A percentile compares a stretch with the other conserved stretches of the same genome.
These are phyloP conservation scores for Priapulus caudatus DNA, from an alignment of 2,888 invertebrate species.

Conservation along the genomic window DNA sequence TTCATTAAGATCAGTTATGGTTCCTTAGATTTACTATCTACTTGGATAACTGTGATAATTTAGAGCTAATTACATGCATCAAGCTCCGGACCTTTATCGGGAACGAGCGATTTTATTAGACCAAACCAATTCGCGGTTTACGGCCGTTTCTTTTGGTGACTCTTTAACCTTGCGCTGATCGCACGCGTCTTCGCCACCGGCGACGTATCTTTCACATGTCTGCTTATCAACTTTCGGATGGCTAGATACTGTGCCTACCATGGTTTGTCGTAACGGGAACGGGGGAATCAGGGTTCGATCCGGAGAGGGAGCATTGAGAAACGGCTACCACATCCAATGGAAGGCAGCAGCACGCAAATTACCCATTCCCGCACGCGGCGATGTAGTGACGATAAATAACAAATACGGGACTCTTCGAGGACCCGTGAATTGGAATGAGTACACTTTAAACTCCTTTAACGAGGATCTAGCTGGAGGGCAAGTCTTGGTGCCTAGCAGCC, in stretches of 20 bases:
- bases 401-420: too few species aligned
- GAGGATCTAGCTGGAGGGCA: too few species aligned
- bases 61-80: constrained; percentile 54
- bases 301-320: too few species aligned
- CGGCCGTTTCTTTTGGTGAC: constrained; percentile 28
- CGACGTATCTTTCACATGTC: constrained; percentile 42
- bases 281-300: constrained; percentile 62
- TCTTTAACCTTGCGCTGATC: constrained; percentile 35
- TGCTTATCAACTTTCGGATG: constrained; percentile 57
- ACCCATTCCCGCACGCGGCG: too few species aligned
- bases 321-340: too few species aligned
- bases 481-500: too few species aligned
- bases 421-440: too few species aligned
- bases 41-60: constrained; percentile 53
- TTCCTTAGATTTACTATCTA: constrained; percentile 35
- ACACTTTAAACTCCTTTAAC: too few species aligned
- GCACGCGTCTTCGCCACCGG: constrained; percentile 28
- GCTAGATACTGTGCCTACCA: constrained; percentile 53
- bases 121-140: constrained; percentile 43
- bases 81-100: constrained; percentile 26
- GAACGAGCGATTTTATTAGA: constrained; percentile 46
- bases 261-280: constrained; percentile 60
- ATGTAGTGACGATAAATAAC: too few species aligned
- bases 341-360: too few species aligned
- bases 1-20: constrained; percentile 38